phyloP scores from a whole-genome alignment of 2,888 invertebrate species.

The Oscheius myriophilus region DNA sequence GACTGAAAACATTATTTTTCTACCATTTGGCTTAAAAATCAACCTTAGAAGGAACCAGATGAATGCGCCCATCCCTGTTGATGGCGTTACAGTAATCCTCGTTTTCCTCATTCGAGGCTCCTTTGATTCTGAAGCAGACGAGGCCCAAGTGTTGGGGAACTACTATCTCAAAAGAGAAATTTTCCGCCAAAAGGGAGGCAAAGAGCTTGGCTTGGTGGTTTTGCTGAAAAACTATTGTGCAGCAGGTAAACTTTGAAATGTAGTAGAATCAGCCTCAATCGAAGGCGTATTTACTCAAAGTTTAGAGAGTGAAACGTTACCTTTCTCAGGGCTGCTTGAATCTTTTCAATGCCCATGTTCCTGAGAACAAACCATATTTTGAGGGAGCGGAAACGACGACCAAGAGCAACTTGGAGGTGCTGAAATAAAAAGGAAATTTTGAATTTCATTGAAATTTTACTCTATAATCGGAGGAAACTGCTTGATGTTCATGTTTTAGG shows the following conservation, averaged over 20 bases:
- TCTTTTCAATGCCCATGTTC: slow-evolving; percentile 88
- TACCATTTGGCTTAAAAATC: neutral
- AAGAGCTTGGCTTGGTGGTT: slow-evolving; percentile 81
- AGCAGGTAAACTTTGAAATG: too few relatives aligned
- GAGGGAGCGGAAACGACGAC: slow-evolving; percentile 90
- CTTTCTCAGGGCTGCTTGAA: slow-evolving; percentile 89
- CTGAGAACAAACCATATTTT: slow-evolving; percentile 97
- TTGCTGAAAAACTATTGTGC: slow-evolving; percentile 70
- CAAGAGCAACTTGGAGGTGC: slow-evolving; percentile 78
- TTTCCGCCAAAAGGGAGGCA: slow-evolving; percentile 79
- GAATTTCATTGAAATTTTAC: slow-evolving; percentile 28
- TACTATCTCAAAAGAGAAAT: slow-evolving; percentile 84
- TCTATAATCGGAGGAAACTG: slow-evolving; percentile 74
- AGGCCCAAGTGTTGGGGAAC: slow-evolving; percentile 89
- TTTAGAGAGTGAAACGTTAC: too few relatives aligned
- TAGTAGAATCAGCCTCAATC: too few relatives aligned
- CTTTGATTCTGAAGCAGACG: slow-evolving; percentile 86
- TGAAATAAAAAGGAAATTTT: slow-evolving; percentile 33
- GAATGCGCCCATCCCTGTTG: slow-evolving; percentile 73
- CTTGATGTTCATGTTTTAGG: slow-evolving; percentile 95
- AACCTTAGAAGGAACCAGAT: slow-evolving; percentile 72
- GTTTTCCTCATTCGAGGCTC: slow-evolving; percentile 70
- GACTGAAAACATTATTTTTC: slow-evolving; percentile 42
- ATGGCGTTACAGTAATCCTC: slow-evolving; percentile 71
- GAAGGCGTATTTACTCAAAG: too few relatives aligned